These are phyloP conservation scores for Drosophila ananassae DNA, from an alignment of 1,140 invertebrate genomes.

Conservation along the genomic window DNA sequence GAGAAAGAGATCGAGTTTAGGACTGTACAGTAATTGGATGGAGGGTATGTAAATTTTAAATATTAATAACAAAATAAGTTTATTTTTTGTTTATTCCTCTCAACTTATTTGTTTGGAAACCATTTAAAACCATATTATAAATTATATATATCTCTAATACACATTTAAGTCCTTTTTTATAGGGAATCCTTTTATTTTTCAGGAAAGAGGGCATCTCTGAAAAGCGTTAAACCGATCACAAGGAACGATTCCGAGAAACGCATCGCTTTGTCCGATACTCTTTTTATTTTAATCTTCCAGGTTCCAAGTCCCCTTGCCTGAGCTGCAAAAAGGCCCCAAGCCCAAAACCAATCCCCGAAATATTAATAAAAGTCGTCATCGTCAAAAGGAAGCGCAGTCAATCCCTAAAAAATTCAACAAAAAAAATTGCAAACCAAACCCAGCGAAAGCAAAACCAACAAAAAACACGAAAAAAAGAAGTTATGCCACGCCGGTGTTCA, in stretches of 20 bases:
- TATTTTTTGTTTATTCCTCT: background rate
- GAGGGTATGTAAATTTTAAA: background rate
- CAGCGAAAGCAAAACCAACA: slow-evolving; percentile 24
- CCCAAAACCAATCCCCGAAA: slow-evolving; percentile 64
- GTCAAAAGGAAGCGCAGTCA: slow-evolving; percentile 76
- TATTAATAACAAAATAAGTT: background rate
- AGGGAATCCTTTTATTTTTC: background rate
- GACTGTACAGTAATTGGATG: slow-evolving; percentile 10
- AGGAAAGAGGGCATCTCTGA: slow-evolving; percentile 27
- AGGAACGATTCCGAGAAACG: slow-evolving; percentile 71
- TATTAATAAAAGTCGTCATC: slow-evolving; percentile 82
- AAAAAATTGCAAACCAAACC: slow-evolving; percentile 5
- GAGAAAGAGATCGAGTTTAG: slow-evolving; percentile 17
- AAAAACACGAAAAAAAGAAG: slow-evolving; percentile 44
- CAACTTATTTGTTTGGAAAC: too few species aligned
- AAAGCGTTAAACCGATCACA: slow-evolving; percentile 50
- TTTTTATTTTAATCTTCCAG: slow-evolving; percentile 20
- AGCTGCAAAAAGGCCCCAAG: slow-evolving; percentile 50
- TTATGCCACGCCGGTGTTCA: slow-evolving; percentile 79
- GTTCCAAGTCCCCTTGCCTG: slow-evolving; percentile 7
- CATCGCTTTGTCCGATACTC: slow-evolving; percentile 65
- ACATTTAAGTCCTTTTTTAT: background rate
- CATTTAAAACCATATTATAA: background rate
- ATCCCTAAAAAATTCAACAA: slow-evolving; percentile 23
- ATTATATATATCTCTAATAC: slow-evolving; percentile 1